Evolutionary conservation across 2,113 vertebrate species (phyloP).

Genomic region (Crotalus tigris): DNA sequence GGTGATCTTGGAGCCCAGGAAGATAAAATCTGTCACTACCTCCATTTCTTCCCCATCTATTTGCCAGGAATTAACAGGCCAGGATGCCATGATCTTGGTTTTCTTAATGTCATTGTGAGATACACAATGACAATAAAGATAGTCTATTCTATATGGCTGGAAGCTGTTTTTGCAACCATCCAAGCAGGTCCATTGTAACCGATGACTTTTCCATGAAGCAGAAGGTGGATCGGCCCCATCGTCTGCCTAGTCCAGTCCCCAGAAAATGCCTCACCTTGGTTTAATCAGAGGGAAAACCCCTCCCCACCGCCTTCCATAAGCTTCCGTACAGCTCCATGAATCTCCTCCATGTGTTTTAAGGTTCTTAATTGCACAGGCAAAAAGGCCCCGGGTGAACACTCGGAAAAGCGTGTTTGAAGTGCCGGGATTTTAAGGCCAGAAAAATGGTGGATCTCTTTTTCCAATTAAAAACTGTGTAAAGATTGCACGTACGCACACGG

Average conservation of each 20-base stretch:
- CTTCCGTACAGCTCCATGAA: not conserved
- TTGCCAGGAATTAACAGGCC: too few relatives aligned
- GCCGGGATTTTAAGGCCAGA: not conserved
- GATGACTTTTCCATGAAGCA: not conserved
- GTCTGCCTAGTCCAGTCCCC: not conserved
- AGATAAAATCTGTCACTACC: too few relatives aligned
- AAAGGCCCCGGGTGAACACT: not conserved
- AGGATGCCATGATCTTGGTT: too few relatives aligned
- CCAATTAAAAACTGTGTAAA: not conserved
- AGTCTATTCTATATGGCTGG: too few relatives aligned
- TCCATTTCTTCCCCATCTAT: too few relatives aligned
- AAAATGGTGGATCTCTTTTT: not conserved
- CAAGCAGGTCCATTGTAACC: not conserved
- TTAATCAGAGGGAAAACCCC: not conserved
- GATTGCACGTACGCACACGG: not conserved
- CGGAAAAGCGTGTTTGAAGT: not conserved
- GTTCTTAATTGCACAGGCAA: not conserved
- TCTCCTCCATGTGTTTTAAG: not conserved
- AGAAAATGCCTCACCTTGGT: not conserved
- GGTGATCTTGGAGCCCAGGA: too few relatives aligned
- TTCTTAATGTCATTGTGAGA: too few relatives aligned
- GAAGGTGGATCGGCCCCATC: not conserved
- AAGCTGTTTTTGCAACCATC: not conserved
- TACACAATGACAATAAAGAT: too few relatives aligned
- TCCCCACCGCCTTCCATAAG: not conserved